Evolutionary conservation across 1,140 invertebrate genomes (phyloP), one percentile per base, ranked within the genome.

Genomic region (Proctacanthus coquilletti): DNA sequence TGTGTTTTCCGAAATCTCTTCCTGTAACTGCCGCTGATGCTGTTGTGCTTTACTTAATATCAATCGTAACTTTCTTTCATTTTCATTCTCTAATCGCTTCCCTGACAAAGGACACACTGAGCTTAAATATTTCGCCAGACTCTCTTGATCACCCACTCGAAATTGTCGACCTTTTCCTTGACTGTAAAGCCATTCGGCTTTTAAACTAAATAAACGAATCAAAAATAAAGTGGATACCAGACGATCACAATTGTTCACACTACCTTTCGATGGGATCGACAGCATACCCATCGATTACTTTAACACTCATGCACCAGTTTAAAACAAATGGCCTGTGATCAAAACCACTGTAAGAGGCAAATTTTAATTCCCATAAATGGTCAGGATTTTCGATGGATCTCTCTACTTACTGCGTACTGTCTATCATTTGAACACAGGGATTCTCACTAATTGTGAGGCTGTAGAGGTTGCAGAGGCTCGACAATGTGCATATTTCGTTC

Each of bases 111-210:
- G 81, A 51, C 83, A 85, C 10, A 78, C 77, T 15, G 74, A 72
- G 6, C 74, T 70, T 9, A 94, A 64, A 62, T 93, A 93, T 43
- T 85, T 77, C 18, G 80, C 73, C n/a, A 91, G 53, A 38, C 78
- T 72, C 10, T 67, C 55, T 47, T 94, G 87, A 53, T 94, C 82
- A 4, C 87, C 87, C 18, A 78, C 65, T 32, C 80, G 75, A 64
- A 83, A 92, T 57, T 87, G 80, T 40, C 86, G 71, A 10, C 87
- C 87, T 52, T 83, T 74, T 17, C 87, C 87, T 66, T 93, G 88
- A 45, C 84, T 89, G 59, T 89, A 92, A 31, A 94, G 63, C 88
- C 88, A 93, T 57, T 93, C 87, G n/a, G 84, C 87, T 66, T 88
- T 85, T 40, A 92, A 69, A 58, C 87, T 89, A 36, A 37, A 30